Conservation (phyloP, 1,140 invertebrate species). For the Rhopalosiphum maidis region DNA sequence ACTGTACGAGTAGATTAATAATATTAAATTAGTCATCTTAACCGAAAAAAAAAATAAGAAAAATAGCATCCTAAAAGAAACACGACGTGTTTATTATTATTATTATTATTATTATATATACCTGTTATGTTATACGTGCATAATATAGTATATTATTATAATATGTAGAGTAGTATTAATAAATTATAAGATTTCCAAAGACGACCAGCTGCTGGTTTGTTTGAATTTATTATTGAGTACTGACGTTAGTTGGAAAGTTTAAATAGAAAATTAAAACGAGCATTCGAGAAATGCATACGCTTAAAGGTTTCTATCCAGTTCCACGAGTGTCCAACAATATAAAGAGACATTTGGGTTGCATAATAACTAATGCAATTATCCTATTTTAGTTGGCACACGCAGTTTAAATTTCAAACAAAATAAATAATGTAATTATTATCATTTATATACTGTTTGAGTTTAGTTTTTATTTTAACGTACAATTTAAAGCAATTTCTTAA, state of each 20-base stretch:
- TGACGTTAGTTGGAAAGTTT: conserved; percentile 18
- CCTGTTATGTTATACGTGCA: background rate
- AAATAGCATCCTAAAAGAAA: background rate
- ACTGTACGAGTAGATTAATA: background rate
- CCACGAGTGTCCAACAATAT: background rate
- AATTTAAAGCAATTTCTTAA: background rate
- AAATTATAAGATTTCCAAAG: background rate
- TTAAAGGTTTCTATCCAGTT: background rate
- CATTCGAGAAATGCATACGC: background rate
- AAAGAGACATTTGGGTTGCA: background rate
- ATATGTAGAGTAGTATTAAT: background rate
- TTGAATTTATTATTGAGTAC: background rate
- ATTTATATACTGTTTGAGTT: background rate
- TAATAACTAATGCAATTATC: background rate
- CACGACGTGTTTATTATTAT: background rate
- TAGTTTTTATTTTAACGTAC: background rate
- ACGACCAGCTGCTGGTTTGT: background rate
- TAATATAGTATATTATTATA: background rate
- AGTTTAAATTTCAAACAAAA: background rate
- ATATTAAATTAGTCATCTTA: background rate
- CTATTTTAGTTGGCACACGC: background rate
- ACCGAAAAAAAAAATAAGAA: background rate
- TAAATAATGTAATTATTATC: background rate
- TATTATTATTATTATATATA: background rate
- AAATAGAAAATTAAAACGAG: background rate